phyloP scores from a whole-genome alignment of 2,113 vertebrate species.

The Sprattus sprattus region DNA sequence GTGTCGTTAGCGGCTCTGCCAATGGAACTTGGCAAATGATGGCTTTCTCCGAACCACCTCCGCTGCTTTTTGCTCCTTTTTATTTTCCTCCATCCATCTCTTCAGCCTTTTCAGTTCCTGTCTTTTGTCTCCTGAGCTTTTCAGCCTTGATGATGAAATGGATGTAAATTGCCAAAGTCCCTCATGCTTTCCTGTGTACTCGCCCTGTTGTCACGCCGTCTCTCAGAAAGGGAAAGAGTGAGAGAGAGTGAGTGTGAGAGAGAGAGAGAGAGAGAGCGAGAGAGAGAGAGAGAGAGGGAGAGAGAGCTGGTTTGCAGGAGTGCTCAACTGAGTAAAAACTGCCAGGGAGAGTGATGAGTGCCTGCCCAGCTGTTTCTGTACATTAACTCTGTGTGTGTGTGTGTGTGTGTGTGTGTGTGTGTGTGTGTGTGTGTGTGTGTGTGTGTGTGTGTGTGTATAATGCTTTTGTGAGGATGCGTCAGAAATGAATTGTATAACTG shows the following conservation, averaged over 20 bases:
- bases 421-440: slow-evolving; percentile 33
- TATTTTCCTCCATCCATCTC: neutral
- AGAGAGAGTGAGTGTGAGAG: neutral
- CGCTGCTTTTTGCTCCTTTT: neutral
- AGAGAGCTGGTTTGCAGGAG: neutral
- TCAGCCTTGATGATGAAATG: slow-evolving; percentile 7
- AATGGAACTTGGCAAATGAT: slow-evolving; percentile 3
- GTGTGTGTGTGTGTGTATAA: slow-evolving; percentile 18
- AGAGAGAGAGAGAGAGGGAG: neutral
- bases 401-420: slow-evolving; percentile 13
- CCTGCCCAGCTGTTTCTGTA: neutral
- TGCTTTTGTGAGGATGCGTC: neutral
- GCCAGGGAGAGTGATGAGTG: neutral
- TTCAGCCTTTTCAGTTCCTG: neutral
- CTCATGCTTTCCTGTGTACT: neutral
- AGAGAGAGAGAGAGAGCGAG: neutral
- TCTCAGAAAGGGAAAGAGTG: neutral
- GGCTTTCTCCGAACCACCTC: neutral
- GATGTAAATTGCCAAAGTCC: slow-evolving; percentile 16
- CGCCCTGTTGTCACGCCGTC: neutral
- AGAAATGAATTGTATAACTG: neutral
- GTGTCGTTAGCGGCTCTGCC: neutral
- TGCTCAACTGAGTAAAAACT: neutral
- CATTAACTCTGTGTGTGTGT: slow-evolving; percentile 15
- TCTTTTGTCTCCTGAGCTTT: neutral